Base-by-base conservation (phyloP, 1,140 invertebrate genomes). In the Drosophila tani region DNA sequence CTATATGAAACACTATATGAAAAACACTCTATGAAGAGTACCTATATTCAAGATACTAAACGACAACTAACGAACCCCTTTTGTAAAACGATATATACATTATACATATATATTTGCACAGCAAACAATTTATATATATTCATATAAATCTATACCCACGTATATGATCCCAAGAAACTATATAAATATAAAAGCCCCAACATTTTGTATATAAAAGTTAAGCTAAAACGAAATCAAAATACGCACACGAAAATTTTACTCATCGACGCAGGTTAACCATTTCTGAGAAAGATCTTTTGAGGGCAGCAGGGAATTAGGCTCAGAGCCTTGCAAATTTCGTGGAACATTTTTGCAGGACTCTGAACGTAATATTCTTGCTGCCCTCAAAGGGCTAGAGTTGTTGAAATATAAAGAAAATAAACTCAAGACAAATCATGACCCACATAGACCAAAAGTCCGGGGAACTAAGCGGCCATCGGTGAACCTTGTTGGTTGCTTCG, bases 31-130 rank as follows among this genome's bases (percentile, higher is more conserved):
- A 76, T 73, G 32, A 55, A 40, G 21, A 24, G 21, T 3, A 14
- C 29, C 3, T 43, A 62, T 50, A 51, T 59, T 50, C 53, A 83
- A 85, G 79, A 75, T 88, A 85, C 32, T 55, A 55, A 56, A 90
- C 85, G 85, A 90, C 65, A 90, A 71, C 62, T 90, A 90, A 90
- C 85, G 85, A 90, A 82, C 24, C 73, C 53, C 53, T 90, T 90
- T 80, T 90, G 82, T 84, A 90, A 85, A 73, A 90, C 79, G 79
- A 91, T 84, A 88, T 88, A 88, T 84, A 90, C 85, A 88, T 86
- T 84, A 88, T 90, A 88, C 82, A 90, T 85, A 90, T 84, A 90
- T 79, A 90, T 91, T 90, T 85, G 79, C 79, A 90, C 83, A 91
- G 82, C 80, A 86, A 91, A 91, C 74, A 63, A 88, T 82, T 86